Percentiles rank a stretch among this genome's conserved stretches.
These are phyloP conservation scores for Aphidoletes aphidimyza DNA, from an alignment of 2,888 invertebrate species.

Conservation along the genomic window DNA sequence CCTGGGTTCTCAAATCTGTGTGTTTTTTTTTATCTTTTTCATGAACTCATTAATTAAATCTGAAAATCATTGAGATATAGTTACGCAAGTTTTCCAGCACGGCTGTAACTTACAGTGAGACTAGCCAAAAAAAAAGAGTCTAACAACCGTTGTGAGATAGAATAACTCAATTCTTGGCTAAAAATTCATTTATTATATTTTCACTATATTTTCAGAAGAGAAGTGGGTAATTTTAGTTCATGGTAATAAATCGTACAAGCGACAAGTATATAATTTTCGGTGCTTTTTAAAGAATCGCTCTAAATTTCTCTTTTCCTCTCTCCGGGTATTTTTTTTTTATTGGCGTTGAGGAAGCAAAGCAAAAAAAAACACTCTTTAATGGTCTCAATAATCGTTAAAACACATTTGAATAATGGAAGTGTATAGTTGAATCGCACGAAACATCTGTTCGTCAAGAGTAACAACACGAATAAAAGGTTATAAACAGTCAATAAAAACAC, in stretches of 20 bases:
- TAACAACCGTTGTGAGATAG: neutral
- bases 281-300: too few species aligned
- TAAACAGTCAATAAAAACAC: conserved; percentile 18
- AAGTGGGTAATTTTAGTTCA: neutral
- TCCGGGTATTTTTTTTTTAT: neutral
- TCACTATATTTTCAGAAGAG: neutral
- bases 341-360: too few species aligned
- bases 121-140: neutral
- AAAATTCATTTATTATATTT: neutral
- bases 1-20: too few species aligned
- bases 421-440: too few species aligned
- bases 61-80: neutral
- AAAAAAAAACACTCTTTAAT: neutral
- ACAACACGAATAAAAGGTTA: neutral
- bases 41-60: conserved; percentile 36
- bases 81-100: conserved; percentile 22
- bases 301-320: too few species aligned
- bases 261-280: too few species aligned
- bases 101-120: too few species aligned
- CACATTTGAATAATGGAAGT: neutral
- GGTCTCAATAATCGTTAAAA: conserved; percentile 6
- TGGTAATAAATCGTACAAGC: neutral
- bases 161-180: conserved; percentile 6
- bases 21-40: neutral
- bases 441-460: neutral